Base-by-base conservation (phyloP, 64 coral and sea anemone species). In the Stylophora pistillata region DNA sequence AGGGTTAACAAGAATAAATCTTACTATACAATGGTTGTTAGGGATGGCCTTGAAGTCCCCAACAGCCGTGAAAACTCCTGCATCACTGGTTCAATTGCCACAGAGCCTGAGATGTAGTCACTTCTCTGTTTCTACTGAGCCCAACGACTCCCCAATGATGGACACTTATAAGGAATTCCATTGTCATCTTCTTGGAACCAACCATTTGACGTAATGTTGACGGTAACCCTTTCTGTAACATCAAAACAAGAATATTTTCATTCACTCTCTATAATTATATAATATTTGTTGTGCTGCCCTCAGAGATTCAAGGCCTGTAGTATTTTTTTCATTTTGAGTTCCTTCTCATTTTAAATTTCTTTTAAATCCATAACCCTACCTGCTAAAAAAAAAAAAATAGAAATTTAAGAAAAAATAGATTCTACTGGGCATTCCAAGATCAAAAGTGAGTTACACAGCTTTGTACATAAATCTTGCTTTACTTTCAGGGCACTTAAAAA, bases 11-110 rank as follows among this genome's bases (percentile, higher is more conserved):
- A 55, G 58, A 89, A 14, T n/a, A 21, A 65, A 21, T 88, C 94
- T 78, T 92, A 95, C 94, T 4, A 71, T 86, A 58, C 83, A 3
- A 95, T 30, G 60, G 32, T 79, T 73, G 94, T 78, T 60, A 95
- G 79, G 28, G 76, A 47, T 31, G 71, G 14, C 32, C 89, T 88
- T 79, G 94, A 56, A 10, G 72, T 72, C 27, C 78, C 71, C n/a
- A 92, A 34, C 30, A 92, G 56, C 53, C 83, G 79, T 31, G 94
- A 91, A 82, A 85, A 85, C 54, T 92, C 81, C 16, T 59, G 26
- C 86, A 92, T 89, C 21, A 95, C 55, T 13, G 73, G 78, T 77
- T 92, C 78, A 71, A 95, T 62, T 30, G 66, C 30, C 28, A 76
- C 57, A 5, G 89, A 77, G 17, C 85, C 89, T 69, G 74, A 64